Evolutionary conservation across 2,888 invertebrate species (phyloP).

Genomic region (Mesochorus sp.): DNA sequence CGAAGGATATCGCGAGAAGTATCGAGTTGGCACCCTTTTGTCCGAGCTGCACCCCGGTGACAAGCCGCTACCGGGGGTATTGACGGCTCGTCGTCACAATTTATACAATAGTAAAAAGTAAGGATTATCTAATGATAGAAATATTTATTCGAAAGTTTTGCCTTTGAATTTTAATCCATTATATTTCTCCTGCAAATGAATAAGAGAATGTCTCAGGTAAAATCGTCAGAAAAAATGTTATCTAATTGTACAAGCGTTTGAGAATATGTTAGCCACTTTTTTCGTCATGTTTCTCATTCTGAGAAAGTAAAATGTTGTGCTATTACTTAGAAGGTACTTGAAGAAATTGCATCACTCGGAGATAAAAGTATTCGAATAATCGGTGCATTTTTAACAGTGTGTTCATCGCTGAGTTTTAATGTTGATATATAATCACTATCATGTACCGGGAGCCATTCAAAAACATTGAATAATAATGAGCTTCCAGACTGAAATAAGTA

Average conservation of each 20-base stretch:
- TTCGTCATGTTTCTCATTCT: not conserved
- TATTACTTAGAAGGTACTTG: not conserved
- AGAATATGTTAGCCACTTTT: not conserved
- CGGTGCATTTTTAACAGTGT: not conserved
- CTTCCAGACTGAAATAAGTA: not conserved
- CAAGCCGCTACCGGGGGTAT: no score
- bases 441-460: not conserved
- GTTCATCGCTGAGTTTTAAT: not conserved
- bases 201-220: no score
- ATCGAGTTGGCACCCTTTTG: no score
- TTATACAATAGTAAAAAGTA: no score
- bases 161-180: no score
- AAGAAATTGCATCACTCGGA: not conserved
- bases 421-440: not conserved
- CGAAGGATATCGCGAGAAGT: no score
- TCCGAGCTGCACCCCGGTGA: no score
- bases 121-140: no score
- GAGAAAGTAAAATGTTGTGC: not conserved
- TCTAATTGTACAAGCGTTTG: not conserved
- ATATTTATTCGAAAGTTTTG: no score
- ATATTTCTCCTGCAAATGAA: no score
- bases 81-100: no score
- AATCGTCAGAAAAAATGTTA: not conserved
- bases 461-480: no score
- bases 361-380: not conserved